Conservation (phyloP, 1,140 invertebrate species). For the Latrodectus geometricus region DNA sequence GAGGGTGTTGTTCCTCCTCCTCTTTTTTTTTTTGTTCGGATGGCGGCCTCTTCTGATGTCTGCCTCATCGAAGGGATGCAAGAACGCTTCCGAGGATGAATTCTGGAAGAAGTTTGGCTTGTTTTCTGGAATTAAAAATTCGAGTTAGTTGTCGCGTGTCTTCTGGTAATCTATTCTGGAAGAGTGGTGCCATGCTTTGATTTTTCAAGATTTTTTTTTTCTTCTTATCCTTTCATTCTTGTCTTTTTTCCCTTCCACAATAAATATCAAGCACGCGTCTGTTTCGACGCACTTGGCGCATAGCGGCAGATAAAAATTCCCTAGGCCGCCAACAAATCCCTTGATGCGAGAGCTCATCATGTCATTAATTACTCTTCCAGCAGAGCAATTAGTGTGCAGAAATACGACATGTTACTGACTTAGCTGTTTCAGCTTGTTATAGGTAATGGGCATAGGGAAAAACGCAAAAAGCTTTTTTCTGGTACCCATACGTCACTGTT, state of each 20-base stretch:
- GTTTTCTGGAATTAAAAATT: slow-evolving; percentile 20
- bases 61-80: slow-evolving; percentile 22
- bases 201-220: slow-evolving; percentile 13
- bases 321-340: not conserved
- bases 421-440: not conserved
- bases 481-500: not conserved
- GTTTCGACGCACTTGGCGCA: slow-evolving; percentile 58
- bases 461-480: not conserved
- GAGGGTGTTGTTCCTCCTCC: not conserved
- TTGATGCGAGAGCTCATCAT: slow-evolving; percentile 55
- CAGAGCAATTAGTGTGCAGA: slow-evolving; percentile 39
- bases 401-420: not conserved
- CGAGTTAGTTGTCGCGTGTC: slow-evolving; percentile 29
- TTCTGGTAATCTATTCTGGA: slow-evolving; percentile 51
- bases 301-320: slow-evolving; percentile 36
- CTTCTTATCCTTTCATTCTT: not conserved
- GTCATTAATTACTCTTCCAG: slow-evolving; percentile 48
- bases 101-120: slow-evolving; percentile 19
- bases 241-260: not conserved
- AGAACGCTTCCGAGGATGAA: slow-evolving; percentile 49
- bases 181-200: slow-evolving; percentile 3
- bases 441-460: not conserved
- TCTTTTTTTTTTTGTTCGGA: not conserved
- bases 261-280: slow-evolving; percentile 48
- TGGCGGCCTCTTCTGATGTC: not conserved